These are phyloP conservation scores for Drosophila bipectinata DNA, from an alignment of 1,140 invertebrate genomes.

Conservation along the genomic window DNA sequence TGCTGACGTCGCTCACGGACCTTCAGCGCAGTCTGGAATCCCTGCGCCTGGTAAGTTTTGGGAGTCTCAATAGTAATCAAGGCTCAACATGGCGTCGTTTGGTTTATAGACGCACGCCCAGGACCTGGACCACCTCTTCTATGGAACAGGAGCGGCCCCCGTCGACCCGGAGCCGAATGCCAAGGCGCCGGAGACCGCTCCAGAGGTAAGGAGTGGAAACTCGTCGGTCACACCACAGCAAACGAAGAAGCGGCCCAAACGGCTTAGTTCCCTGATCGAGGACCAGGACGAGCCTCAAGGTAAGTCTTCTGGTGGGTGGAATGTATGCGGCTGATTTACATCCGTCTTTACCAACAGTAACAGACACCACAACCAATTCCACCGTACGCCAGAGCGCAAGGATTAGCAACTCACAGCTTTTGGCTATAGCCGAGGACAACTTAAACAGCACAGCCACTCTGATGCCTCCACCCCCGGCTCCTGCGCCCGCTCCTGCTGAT, in stretches of 20 bases:
- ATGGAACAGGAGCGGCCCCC: slow-evolving; percentile 18
- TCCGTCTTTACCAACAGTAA: not conserved
- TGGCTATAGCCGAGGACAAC: slow-evolving; percentile 56
- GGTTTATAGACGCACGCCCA: slow-evolving; percentile 48
- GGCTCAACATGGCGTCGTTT: slow-evolving; percentile 17
- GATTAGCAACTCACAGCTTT: slow-evolving; percentile 64
- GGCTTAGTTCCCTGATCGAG: slow-evolving; percentile 55
- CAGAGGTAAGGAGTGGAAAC: slow-evolving; percentile 2
- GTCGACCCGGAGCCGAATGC: not conserved
- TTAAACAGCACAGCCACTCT: slow-evolving; percentile 50
- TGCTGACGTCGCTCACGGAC: slow-evolving; percentile 38
- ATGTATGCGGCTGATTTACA: not conserved
- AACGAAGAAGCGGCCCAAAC: slow-evolving; percentile 73
- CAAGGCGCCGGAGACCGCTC: slow-evolving; percentile 9
- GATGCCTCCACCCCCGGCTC: slow-evolving; percentile 71
- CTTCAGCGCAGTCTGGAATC: slow-evolving; percentile 37
- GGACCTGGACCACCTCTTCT: slow-evolving; percentile 64
- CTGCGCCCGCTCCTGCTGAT: slow-evolving; percentile 37
- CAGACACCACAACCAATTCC: slow-evolving; percentile 2
- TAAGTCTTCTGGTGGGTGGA: slow-evolving; percentile 7
- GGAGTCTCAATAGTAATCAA: too few relatives aligned
- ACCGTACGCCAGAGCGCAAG: slow-evolving; percentile 26
- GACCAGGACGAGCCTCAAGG: slow-evolving; percentile 49
- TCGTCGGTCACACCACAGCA: slow-evolving; percentile 68
- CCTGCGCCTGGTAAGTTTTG: slow-evolving; percentile 39